Conservation (phyloP, 1,140 invertebrate genomes). For the Drosophila oshimai region DNA sequence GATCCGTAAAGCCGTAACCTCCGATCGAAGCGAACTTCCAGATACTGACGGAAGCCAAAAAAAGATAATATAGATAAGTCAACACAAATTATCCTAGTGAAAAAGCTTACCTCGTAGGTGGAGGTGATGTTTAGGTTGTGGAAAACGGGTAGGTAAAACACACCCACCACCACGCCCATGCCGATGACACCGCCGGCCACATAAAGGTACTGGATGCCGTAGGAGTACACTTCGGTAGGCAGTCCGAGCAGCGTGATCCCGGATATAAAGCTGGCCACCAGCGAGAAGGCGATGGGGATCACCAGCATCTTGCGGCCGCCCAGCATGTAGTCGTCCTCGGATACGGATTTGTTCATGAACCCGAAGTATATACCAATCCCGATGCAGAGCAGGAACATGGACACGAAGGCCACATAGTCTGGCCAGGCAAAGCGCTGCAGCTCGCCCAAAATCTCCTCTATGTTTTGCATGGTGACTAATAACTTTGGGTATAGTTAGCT, state of each 20-base stretch:
- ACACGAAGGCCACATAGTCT: slow-evolving; percentile 84
- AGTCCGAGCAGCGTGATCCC: slow-evolving; percentile 95
- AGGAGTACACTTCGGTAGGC: slow-evolving; percentile 95
- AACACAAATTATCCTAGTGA: neutral
- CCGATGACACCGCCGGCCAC: slow-evolving; percentile 86
- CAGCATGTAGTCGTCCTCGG: slow-evolving; percentile 85
- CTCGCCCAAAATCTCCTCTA: slow-evolving; percentile 85
- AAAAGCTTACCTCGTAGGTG: slow-evolving; percentile 88
- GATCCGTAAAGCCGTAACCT: slow-evolving; percentile 87
- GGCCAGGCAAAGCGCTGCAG: slow-evolving; percentile 81
- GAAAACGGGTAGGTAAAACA: slow-evolving; percentile 90
- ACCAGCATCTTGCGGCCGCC: slow-evolving; percentile 85
- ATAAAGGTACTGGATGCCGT: slow-evolving; percentile 91
- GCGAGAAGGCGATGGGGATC: slow-evolving; percentile 84
- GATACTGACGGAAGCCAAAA: slow-evolving; percentile 86
- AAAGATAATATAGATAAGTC: neutral
- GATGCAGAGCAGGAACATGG: slow-evolving; percentile 85
- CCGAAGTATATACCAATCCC: slow-evolving; percentile 87
- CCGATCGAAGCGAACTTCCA: slow-evolving; percentile 88
- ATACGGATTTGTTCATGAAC: slow-evolving; percentile 84
- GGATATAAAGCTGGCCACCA: slow-evolving; percentile 91
- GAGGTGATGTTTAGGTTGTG: slow-evolving; percentile 91
- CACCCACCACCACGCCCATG: slow-evolving; percentile 87
- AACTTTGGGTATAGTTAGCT: neutral
- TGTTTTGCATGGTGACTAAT: slow-evolving; percentile 74